phyloP scores from a whole-genome alignment of 2,888 invertebrate genomes.

The Dioctria linearis region DNA sequence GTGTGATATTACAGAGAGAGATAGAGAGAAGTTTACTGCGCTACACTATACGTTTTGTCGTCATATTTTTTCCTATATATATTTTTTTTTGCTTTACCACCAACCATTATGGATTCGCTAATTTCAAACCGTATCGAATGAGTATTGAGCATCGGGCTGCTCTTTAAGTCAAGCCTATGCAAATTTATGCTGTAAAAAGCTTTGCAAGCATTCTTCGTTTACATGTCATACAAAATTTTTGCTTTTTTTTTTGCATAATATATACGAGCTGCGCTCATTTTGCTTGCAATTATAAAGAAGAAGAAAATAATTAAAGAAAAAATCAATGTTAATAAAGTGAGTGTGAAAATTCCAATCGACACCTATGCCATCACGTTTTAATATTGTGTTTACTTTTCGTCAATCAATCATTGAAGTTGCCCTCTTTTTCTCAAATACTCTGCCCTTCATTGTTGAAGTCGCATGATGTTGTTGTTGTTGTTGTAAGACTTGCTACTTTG shows the following conservation, averaged over 20 bases:
- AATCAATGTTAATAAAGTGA: neutral
- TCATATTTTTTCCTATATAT: neutral
- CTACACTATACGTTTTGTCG: neutral
- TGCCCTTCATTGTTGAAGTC: neutral
- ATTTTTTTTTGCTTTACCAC: neutral
- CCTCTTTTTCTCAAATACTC: neutral
- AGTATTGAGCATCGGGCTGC: slow-evolving; percentile 24
- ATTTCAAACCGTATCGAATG: slow-evolving; percentile 8
- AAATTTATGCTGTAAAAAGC: slow-evolving; percentile 37
- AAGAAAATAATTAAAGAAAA: neutral
- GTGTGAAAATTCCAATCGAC: neutral
- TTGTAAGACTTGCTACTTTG: neutral
- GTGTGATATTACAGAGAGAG: too few species aligned
- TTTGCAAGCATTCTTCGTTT: slow-evolving; percentile 21
- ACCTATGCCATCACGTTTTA: slow-evolving; percentile 2
- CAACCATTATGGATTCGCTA: slow-evolving; percentile 10
- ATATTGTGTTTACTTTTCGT: slow-evolving; percentile 1
- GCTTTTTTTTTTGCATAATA: neutral
- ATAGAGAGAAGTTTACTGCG: too few species aligned
- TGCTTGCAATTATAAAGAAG: neutral
- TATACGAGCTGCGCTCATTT: neutral
- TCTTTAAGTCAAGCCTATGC: slow-evolving; percentile 32
- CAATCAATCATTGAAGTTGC: neutral
- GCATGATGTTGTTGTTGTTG: neutral
- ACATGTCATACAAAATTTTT: slow-evolving; percentile 16